Evolutionary conservation across 1,140 invertebrate species (phyloP).

Genomic region (Acyrthosiphon pisum): DNA sequence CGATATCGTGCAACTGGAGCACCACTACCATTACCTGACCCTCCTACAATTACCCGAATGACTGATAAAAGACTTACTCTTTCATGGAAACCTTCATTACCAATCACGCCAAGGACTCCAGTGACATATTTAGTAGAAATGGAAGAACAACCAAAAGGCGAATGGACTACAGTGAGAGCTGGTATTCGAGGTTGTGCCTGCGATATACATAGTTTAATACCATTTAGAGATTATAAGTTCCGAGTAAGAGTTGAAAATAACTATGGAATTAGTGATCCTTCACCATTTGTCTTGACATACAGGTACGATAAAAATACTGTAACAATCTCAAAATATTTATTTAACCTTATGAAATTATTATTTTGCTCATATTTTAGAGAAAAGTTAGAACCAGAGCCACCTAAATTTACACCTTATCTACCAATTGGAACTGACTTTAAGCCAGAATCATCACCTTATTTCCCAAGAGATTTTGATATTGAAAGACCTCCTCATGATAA

Average conservation of each 20-base stretch:
- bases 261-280: constrained; percentile 95
- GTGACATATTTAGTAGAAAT: constrained; percentile 95
- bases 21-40: constrained; percentile 83
- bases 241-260: constrained; percentile 94
- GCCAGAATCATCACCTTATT: constrained; percentile 87
- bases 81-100: constrained; percentile 90
- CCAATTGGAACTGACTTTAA: constrained; percentile 82
- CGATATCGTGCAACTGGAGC: constrained; percentile 81
- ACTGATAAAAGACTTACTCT: constrained; percentile 83
- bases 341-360: neutral
- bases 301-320: constrained; percentile 31
- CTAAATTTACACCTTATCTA: constrained; percentile 80
- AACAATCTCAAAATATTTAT: neutral
- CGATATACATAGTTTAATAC: constrained; percentile 82
- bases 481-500: constrained; percentile 83
- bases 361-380: constrained; percentile 64
- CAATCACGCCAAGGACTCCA: constrained; percentile 77
- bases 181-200: constrained; percentile 82
- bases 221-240: constrained; percentile 90
- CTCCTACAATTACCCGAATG: constrained; percentile 88
- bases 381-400: constrained; percentile 80
- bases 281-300: constrained; percentile 81
- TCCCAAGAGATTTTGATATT: constrained; percentile 89
- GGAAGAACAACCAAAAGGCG: constrained; percentile 84
- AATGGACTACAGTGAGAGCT: constrained; percentile 83